These are phyloP conservation scores for Catagonus wagneri DNA, from an alignment of 2,113 vertebrate genomes.

Conservation along the genomic window DNA sequence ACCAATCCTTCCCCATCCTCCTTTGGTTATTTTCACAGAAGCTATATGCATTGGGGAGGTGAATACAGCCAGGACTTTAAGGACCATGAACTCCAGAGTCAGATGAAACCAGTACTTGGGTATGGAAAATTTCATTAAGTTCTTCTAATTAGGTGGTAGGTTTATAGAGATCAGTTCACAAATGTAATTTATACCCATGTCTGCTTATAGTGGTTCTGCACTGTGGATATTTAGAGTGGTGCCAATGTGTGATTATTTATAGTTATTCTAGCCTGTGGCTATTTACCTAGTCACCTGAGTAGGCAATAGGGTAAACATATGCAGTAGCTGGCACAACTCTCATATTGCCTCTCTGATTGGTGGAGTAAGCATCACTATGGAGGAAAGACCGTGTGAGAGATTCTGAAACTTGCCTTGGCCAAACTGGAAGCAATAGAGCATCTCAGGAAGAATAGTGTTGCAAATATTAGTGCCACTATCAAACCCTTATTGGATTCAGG, in stretches of 20 bases:
- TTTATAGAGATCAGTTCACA: background rate
- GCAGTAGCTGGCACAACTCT: background rate
- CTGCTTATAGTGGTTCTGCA: background rate
- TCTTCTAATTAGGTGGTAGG: background rate
- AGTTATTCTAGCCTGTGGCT: background rate
- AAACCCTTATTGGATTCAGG: background rate
- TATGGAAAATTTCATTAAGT: background rate
- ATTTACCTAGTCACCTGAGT: background rate
- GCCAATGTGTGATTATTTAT: background rate
- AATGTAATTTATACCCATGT: background rate
- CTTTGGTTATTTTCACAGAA: background rate
- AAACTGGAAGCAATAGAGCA: background rate
- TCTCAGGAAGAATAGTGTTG: background rate
- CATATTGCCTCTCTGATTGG: background rate
- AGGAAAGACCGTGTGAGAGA: background rate
- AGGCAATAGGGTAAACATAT: background rate
- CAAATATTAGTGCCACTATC: background rate
- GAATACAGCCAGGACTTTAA: background rate
- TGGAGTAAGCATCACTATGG: background rate
- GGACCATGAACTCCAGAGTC: background rate
- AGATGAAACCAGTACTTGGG: background rate
- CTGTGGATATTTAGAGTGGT: background rate
- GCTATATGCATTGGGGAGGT: background rate
- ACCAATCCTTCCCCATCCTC: rapidly evolving
- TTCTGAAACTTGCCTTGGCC: slow-evolving; percentile 22